Conservation (phyloP, 2,888 invertebrate species). For the Electrophaes corylata region DNA sequence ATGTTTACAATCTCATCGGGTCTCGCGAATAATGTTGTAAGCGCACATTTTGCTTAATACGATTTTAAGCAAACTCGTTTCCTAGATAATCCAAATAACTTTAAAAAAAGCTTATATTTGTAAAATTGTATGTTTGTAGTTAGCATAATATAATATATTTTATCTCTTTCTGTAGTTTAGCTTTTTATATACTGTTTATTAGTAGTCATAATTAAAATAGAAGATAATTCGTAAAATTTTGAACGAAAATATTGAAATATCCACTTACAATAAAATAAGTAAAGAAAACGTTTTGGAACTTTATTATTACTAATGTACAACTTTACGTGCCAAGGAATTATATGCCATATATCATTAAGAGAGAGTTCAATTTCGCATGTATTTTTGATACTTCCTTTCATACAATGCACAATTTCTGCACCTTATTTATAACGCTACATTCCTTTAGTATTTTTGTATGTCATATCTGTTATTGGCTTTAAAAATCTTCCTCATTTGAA, state of each 20-base stretch:
- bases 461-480: constrained; percentile 15
- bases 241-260: constrained; percentile 12
- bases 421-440: constrained; percentile 24
- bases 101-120: constrained; percentile 15
- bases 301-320: constrained; percentile 8
- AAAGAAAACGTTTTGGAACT: constrained; percentile 6
- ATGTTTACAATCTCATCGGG: no score
- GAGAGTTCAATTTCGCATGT: background rate
- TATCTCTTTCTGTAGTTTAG: constrained; percentile 20
- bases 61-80: constrained; percentile 1
- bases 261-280: constrained; percentile 1
- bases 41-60: constrained; percentile 19
- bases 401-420: constrained; percentile 18
- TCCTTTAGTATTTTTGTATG: constrained; percentile 20
- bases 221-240: constrained; percentile 2
- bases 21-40: constrained; percentile 15
- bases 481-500: constrained; percentile 11
- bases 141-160: constrained; percentile 11
- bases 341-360: constrained; percentile 16
- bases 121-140: constrained; percentile 21
- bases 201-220: constrained; percentile 15
- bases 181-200: constrained; percentile 21
- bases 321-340: constrained; percentile 32
- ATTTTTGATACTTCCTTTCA: constrained; percentile 18
- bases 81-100: constrained; percentile 12